Conservation (phyloP, 2,797 vertebrate species). For the Cirrhinus mrigala region DNA sequence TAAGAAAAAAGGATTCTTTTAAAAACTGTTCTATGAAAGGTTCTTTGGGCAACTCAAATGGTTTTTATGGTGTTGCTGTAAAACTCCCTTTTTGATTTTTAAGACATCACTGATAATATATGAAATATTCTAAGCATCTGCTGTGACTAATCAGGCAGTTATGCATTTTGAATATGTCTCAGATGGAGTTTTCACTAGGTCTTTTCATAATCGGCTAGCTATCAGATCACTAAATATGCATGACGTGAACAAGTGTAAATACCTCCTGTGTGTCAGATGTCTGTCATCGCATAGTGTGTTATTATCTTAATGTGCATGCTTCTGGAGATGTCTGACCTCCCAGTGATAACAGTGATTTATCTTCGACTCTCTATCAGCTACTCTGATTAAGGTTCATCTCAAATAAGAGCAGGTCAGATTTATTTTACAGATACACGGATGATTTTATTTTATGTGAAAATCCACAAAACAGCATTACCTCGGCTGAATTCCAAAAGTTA, state of each 20-base stretch:
- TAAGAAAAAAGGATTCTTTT: background rate
- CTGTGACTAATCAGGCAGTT: background rate
- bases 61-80: background rate
- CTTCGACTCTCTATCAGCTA: conserved; percentile 33
- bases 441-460: conserved; percentile 42
- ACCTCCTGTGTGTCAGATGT: conserved; percentile 20
- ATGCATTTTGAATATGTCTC: conserved; percentile 1
- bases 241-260: background rate
- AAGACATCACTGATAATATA: background rate
- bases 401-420: conserved; percentile 32
- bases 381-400: conserved; percentile 22
- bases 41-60: background rate
- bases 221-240: conserved; percentile 9
- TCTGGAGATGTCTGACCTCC: conserved; percentile 25
- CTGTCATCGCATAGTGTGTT: background rate
- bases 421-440: conserved; percentile 34
- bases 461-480: conserved; percentile 42
- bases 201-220: background rate
- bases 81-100: background rate
- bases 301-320: conserved; percentile 43
- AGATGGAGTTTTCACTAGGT: background rate
- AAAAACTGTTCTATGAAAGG: background rate
- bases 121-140: background rate
- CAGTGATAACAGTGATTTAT: conserved; percentile 38
- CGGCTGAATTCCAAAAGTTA: conserved; percentile 33